phyloP scores from a whole-genome alignment of 2,113 vertebrate species.

The Acinonyx jubatus region DNA sequence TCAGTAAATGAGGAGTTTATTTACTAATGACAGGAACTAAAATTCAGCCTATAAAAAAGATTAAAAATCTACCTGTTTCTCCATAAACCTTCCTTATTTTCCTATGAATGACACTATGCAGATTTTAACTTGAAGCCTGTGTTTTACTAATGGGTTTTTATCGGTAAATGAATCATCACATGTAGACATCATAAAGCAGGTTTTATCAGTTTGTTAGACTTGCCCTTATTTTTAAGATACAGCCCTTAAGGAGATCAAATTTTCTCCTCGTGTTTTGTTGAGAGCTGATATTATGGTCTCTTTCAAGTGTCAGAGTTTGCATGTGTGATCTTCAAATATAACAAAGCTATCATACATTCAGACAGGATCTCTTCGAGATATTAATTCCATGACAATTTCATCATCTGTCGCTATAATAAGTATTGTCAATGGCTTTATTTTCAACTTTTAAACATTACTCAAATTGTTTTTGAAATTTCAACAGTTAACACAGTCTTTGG shows the following conservation, averaged over 20 bases:
- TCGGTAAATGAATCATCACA: neutral
- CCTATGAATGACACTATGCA: neutral
- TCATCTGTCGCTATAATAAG: conserved; percentile 12
- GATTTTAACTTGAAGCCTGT: neutral
- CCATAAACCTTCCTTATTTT: neutral
- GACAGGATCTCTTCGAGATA: neutral
- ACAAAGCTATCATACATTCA: neutral
- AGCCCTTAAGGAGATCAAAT: conserved; percentile 34
- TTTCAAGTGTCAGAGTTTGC: conserved; percentile 20
- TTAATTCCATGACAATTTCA: conserved; percentile 30
- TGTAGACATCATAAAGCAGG: neutral
- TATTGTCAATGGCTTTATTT: conserved; percentile 47
- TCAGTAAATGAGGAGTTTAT: neutral
- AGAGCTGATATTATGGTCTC: conserved; percentile 19
- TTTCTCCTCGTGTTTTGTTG: neutral
- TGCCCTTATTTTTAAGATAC: neutral
- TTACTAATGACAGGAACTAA: neutral
- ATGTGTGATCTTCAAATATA: neutral
- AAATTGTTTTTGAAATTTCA: conserved; percentile 54
- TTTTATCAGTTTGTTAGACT: neutral
- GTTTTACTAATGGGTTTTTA: neutral
- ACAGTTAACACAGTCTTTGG: neutral
- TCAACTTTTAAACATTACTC: neutral
- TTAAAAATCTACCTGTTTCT: neutral
- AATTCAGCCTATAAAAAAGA: neutral